Conservation (phyloP, 92 coral and sea anemone genomes). For the Epizoanthus rinbou region DNA sequence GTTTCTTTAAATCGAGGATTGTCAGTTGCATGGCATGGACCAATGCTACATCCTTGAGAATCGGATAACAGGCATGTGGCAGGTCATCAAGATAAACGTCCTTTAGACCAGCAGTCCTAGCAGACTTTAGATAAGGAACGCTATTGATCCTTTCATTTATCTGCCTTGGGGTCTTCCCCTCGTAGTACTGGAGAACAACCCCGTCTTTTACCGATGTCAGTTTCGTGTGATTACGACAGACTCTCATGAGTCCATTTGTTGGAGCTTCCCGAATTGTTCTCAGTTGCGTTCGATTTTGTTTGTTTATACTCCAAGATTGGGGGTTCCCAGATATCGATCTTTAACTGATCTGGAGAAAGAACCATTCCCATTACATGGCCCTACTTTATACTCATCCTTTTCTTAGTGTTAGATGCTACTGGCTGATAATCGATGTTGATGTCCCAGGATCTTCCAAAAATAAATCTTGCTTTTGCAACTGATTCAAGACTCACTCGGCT, state of each 20-base stretch:
- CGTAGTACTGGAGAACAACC: neutral
- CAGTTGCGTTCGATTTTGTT: too few species aligned
- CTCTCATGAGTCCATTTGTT: too few species aligned
- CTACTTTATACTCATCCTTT: neutral
- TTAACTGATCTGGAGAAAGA: too few species aligned
- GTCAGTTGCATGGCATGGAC: neutral
- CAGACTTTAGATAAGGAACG: neutral
- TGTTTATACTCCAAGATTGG: too few species aligned
- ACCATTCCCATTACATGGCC: neutral
- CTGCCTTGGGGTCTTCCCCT: neutral
- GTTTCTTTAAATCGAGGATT: neutral
- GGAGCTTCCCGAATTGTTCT: too few species aligned
- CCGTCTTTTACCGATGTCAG: too few species aligned
- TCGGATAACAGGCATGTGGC: neutral
- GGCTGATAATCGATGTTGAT: neutral
- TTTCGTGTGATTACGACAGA: too few species aligned
- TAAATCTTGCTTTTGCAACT: neutral
- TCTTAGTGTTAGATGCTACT: neutral
- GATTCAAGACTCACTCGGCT: too few species aligned
- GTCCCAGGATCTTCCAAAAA: neutral
- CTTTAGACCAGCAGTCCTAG: neutral
- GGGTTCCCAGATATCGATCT: too few species aligned
- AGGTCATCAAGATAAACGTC: neutral
- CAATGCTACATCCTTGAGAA: neutral
- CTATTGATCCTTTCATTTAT: neutral